These are phyloP conservation scores for Drosophila sechellia DNA, from an alignment of 1,140 invertebrate species.

Conservation along the genomic window DNA sequence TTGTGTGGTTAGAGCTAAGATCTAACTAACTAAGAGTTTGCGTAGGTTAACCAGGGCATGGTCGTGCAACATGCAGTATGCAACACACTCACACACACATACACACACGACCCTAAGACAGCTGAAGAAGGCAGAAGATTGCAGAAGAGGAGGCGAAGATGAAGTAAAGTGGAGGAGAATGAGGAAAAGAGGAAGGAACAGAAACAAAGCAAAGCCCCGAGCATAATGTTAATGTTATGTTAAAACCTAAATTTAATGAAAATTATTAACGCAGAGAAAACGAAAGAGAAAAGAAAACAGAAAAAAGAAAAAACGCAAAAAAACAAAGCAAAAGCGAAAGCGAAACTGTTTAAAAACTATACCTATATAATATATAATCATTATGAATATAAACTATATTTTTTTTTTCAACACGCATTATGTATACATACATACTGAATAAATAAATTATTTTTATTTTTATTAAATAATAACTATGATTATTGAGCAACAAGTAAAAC, in stretches of 20 bases:
- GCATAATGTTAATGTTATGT: conserved; percentile 70
- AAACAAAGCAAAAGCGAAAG: conserved; percentile 29
- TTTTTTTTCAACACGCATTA: conserved; percentile 51
- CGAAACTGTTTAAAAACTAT: conserved; percentile 52
- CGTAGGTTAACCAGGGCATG: no score
- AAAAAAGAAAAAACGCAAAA: conserved; percentile 23
- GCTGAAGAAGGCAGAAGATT: neutral
- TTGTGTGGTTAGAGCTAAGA: conserved; percentile 22
- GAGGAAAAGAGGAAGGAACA: conserved; percentile 6
- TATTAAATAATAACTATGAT: conserved; percentile 76
- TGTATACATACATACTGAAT: conserved; percentile 74
- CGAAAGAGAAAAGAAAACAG: conserved; percentile 12
- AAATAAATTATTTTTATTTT: conserved; percentile 79
- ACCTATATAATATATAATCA: conserved; percentile 51
- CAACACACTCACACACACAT: no score
- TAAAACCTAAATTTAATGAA: conserved; percentile 57
- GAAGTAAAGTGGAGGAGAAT: neutral
- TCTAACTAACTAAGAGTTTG: neutral
- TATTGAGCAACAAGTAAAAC: conserved; percentile 75
- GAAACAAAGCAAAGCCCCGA: conserved; percentile 36
- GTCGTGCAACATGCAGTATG: no score
- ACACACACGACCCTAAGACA: conserved; percentile 7
- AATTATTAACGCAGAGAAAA: conserved; percentile 20
- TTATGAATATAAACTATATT: conserved; percentile 46
- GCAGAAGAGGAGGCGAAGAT: conserved; percentile 3